Evolutionary conservation across 2,797 vertebrate species (phyloP), one percentile per base, ranked within the genome.

Genomic region (Acropternis orthonyx): DNA sequence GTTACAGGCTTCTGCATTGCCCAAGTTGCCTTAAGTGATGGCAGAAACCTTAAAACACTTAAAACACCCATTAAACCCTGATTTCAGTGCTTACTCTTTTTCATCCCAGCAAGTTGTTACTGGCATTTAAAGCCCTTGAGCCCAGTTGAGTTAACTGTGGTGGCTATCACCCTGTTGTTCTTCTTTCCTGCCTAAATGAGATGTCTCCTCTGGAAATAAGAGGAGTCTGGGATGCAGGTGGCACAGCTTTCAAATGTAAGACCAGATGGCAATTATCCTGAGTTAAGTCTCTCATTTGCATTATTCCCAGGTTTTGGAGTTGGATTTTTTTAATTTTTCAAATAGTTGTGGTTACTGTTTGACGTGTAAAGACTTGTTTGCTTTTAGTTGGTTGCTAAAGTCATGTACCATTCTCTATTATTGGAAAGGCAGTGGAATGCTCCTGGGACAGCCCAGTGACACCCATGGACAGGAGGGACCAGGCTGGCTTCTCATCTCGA

Each of bases 381-480:
- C 14, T 80, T 87, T 61, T 23, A 83, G 20, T 5, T 52, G 55
- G 16, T 66, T 84, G 63, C 10, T 76, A 0, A 58, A 92, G 43
- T 34, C n/a, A 3, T 2, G 9, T 39, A 1, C 6, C 41, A 0
- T 41, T 37, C 11, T 71, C 11, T 4, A 12, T 0, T 1, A 0
- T 9, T 39, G 48, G 52, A 26, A 56, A 51, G 27, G 51, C 43
- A 65, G 6, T 10, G 62, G 23, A 4, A 13, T 27, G n/a, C 16
- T 59, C 20, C 46, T 34, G 24, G 37, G n/a, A 23, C 30, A 12
- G 43, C 24, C 9, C 14, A 16, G 37, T 43, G 43, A 17, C 43
- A 43, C 43, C 7, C 12, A 19, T 19, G 43, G 43, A 17, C 43
- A 43, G 43, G 16, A 43, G 43, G 43, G 43, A 43, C 43, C 8